A percentile compares a stretch with the other conserved stretches of the same genome.
These are phyloP conservation scores for Rutpela maculata DNA, from an alignment of 2,888 invertebrate genomes.

Conservation along the genomic window DNA sequence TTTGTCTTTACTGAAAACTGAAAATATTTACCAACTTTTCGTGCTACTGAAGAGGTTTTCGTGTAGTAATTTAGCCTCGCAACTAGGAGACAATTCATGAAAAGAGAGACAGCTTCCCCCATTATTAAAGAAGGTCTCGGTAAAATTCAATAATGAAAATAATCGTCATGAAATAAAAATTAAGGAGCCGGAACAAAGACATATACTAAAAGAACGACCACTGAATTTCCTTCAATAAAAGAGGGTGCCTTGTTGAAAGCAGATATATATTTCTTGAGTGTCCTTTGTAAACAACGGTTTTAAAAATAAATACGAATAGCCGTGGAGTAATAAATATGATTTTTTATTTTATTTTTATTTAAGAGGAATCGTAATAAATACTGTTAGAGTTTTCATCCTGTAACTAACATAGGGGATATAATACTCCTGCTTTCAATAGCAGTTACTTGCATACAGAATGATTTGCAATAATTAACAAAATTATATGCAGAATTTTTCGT, in stretches of 20 bases:
- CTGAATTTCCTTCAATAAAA: slow-evolving; percentile 7
- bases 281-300: not conserved
- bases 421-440: too few relatives aligned
- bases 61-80: not conserved
- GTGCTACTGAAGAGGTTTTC: not conserved
- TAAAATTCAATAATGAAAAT: slow-evolving; percentile 1
- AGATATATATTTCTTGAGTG: too few relatives aligned
- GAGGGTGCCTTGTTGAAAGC: not conserved
- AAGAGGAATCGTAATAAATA: too few relatives aligned
- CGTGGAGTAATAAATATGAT: not conserved
- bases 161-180: slow-evolving; percentile 4
- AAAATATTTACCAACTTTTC: not conserved
- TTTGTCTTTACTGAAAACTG: not conserved
- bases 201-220: slow-evolving; percentile 1
- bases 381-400: too few relatives aligned
- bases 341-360: too few relatives aligned
- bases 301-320: not conserved
- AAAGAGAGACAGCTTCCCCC: not conserved
- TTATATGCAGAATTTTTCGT: too few relatives aligned
- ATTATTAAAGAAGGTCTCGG: not conserved
- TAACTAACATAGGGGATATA: too few relatives aligned
- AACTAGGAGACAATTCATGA: not conserved
- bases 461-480: too few relatives aligned
- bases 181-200: slow-evolving; percentile 7
- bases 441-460: too few relatives aligned